phyloP scores from a whole-genome alignment of 2,797 vertebrate species.

The Neoniphon sammara region DNA sequence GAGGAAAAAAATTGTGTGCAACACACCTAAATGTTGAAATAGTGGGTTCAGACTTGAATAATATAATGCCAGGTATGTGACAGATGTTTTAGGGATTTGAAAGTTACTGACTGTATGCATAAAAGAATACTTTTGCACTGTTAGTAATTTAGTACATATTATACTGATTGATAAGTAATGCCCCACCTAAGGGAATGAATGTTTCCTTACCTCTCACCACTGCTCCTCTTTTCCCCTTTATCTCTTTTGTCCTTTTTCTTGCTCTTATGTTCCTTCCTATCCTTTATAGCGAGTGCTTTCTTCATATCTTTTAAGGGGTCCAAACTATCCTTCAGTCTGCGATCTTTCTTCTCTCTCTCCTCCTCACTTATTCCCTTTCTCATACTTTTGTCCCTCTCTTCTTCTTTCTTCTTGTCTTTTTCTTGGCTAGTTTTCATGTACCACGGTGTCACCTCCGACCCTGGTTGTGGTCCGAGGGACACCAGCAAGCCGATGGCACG shows the following conservation, averaged over 20 bases:
- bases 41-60: no score
- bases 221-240: conserved; percentile 51
- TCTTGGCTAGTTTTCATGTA: conserved; percentile 84
- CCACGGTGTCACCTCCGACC: conserved; percentile 88
- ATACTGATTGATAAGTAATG: neutral
- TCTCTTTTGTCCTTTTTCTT: conserved; percentile 74
- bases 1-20: no score
- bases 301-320: conserved; percentile 89
- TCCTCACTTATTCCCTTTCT: conserved; percentile 75
- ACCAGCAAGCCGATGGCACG: conserved; percentile 90
- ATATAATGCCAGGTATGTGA: neutral
- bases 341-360: conserved; percentile 84
- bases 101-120: neutral
- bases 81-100: neutral
- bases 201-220: conserved; percentile 69
- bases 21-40: no score
- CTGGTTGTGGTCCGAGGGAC: conserved; percentile 88
- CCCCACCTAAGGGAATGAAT: neutral
- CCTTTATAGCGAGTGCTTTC: conserved; percentile 81
- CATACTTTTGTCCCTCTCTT: conserved; percentile 54
- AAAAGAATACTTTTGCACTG: neutral
- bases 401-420: conserved; percentile 59
- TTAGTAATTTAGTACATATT: neutral
- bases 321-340: conserved; percentile 85
- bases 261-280: conserved; percentile 72